phyloP scores from a whole-genome alignment of 2,888 invertebrate genomes.

The Lordiphosa andalusiaca region DNA sequence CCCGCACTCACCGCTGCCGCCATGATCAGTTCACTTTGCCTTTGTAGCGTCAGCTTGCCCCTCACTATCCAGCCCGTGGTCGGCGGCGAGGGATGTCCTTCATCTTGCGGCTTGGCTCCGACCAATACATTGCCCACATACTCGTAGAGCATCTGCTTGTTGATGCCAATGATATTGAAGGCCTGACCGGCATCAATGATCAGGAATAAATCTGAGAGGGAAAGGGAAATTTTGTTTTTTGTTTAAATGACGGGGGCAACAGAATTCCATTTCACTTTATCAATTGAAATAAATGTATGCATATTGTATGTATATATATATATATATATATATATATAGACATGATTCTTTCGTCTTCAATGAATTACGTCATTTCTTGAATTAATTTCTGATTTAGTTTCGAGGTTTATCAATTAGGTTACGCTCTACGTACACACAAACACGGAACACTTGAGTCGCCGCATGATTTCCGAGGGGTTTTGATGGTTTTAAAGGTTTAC shows the following conservation, averaged over 20 bases:
- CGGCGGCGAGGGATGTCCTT: slow-evolving; percentile 77
- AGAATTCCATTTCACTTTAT: slow-evolving; percentile 59
- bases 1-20: slow-evolving; percentile 78
- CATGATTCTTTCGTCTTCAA: slow-evolving; percentile 49
- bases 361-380: slow-evolving; percentile 68
- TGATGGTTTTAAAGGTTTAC: slow-evolving; percentile 17
- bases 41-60: slow-evolving; percentile 78
- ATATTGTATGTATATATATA: not conserved
- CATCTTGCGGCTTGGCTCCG: slow-evolving; percentile 79
- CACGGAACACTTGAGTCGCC: slow-evolving; percentile 77
- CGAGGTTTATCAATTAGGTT: slow-evolving; percentile 59
- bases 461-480: slow-evolving; percentile 40
- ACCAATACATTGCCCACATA: slow-evolving; percentile 79
- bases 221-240: slow-evolving; percentile 23
- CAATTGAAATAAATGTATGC: slow-evolving; percentile 44
- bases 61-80: slow-evolving; percentile 80
- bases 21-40: slow-evolving; percentile 71
- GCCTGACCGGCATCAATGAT: slow-evolving; percentile 70
- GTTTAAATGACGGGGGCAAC: slow-evolving; percentile 49
- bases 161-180: slow-evolving; percentile 78
- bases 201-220: slow-evolving; percentile 68
- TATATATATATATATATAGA: slow-evolving; percentile 19
- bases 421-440: slow-evolving; percentile 77
- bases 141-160: slow-evolving; percentile 80
- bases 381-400: slow-evolving; percentile 55